Base-by-base conservation (phyloP, 1,140 invertebrate species). In the Polypedilum pembai region DNA sequence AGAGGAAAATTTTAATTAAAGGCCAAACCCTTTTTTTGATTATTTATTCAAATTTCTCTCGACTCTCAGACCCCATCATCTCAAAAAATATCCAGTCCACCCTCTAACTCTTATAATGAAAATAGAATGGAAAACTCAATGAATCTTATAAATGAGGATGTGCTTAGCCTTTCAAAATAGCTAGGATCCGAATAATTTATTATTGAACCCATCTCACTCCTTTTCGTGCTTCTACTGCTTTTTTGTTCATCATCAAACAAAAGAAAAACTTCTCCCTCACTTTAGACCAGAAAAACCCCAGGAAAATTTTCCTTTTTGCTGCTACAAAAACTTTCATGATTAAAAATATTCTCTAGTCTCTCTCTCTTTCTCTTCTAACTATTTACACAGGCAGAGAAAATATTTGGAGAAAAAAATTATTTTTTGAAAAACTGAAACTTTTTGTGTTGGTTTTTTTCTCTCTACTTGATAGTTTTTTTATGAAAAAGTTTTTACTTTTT, bases 1-100 rank as follows among this genome's bases (percentile, higher is more conserved):
- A 69, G 12, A 69, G 8, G 17, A 20, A 66, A 17, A 69, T 69
- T 69, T 69, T 69, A 69, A 69, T 69, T 69, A 69, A 69, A 69
- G 45, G 65, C 65, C 65, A 69, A 69, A 69, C 65, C 65, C 65
- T 69, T 69, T 69, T 45, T 69, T 7, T 69, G 65, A 69, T 69
- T 69, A 69, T 69, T 69, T 69, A 69, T 69, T 69, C 65, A 69
- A 18, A 20, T 69, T 69, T 69, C 20, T 18, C n/a, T 56, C 45
- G 45, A 56, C 20, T 21, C 15, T 15, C 45, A n/a, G 15, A 56
- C n/a, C 12, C 45, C 45, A 56, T 56, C 12, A 69, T 33, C 17
- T 20, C n/a, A 20, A 18, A 69, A 18, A 69, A 69, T 21, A 33
- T 33, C 5, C 24, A 33, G 5, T 33, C 5, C 24, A 33, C 24